phyloP scores from a whole-genome alignment of 2,113 vertebrate species.

The Sardina pilchardus region DNA sequence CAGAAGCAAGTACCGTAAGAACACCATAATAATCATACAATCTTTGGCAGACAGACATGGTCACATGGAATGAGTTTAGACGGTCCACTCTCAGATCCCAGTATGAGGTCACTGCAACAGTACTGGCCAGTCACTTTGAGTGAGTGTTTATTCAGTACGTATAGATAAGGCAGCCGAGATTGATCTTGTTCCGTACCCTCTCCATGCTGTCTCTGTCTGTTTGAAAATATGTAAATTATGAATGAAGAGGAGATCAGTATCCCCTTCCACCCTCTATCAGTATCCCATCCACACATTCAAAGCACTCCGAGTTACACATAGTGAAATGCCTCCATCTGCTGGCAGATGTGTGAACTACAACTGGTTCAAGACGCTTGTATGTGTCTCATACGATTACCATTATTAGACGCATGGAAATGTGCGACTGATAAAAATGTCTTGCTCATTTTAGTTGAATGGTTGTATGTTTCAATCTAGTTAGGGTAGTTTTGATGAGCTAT shows the following conservation, averaged over 20 bases:
- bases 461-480: background rate
- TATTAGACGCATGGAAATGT: background rate
- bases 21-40: background rate
- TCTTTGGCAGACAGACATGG: background rate
- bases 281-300: background rate
- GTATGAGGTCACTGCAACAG: background rate
- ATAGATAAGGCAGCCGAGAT: background rate
- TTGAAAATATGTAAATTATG: background rate
- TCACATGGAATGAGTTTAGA: background rate
- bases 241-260: background rate
- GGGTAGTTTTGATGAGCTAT: background rate
- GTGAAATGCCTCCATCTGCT: constrained; percentile 51
- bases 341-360: constrained; percentile 35
- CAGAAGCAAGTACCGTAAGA: background rate
- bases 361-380: constrained; percentile 6
- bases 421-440: background rate
- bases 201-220: background rate
- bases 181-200: background rate
- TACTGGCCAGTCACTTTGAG: background rate
- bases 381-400: constrained; percentile 13
- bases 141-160: background rate
- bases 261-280: background rate
- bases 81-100: background rate
- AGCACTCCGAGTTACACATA: background rate
- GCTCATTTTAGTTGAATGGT: background rate